Evolutionary conservation across 2,113 vertebrate species (phyloP), one percentile per base, ranked within the genome.

Genomic region (Cettia cetti): DNA sequence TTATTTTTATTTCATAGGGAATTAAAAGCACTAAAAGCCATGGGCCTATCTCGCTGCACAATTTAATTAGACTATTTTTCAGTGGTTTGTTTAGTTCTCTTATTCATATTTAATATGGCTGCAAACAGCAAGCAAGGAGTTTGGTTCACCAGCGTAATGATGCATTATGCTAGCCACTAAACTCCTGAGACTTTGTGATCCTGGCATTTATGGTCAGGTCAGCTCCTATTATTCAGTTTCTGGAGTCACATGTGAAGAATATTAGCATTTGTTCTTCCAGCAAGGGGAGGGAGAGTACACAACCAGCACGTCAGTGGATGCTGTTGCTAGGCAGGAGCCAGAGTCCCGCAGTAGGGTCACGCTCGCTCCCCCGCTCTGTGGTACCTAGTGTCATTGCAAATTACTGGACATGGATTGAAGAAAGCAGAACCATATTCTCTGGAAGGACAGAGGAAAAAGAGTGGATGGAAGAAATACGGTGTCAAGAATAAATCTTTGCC

Each of bases 41-140:
- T 72, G 63, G 82, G 90, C 49, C 42, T 59, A 44, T 95, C 69
- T 96, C 80, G 45, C 89, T 90, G 82, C 91, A 88, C 93, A 93
- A 81, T 97, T 97, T 98, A 98, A 98, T 97, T 98, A 97, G 97
- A 83, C 96, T 94, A 97, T 98, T 98, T 98, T 97, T 98, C 97
- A 97, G 92, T 74, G 80, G 89, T 97, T 97, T 96, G 89, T 97
- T 98, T 97, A 87, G 96, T 95, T 97, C 94, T 94, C 94, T 97
- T 98, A 97, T 98, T 97, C 98, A 98, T 98, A 98, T 98, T 98
- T 98, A 98, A 98, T 98, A 97, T 77, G 81, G 74, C 89, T 94
- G 82, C 86, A 96, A 97, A 97, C 93, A 96, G 95, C 92, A 95
- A 97, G 86, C 64, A 70, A 92, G 87, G 89, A 95, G 44, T 72